These are phyloP conservation scores for Drosophila asahinai DNA, from an alignment of 1,140 invertebrate species.

Conservation along the genomic window DNA sequence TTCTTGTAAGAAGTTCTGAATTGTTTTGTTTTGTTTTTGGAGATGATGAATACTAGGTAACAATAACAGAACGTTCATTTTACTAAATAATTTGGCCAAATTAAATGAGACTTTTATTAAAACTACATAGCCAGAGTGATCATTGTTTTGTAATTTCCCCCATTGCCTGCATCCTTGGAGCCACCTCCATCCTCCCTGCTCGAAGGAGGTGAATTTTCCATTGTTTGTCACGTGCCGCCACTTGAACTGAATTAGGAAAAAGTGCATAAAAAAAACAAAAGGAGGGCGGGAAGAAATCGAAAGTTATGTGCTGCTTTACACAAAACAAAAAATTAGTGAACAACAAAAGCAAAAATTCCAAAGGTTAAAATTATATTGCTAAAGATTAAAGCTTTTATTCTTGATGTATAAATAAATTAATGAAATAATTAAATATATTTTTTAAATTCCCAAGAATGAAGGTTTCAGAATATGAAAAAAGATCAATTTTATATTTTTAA, in stretches of 20 bases:
- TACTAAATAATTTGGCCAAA: neutral
- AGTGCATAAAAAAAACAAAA: constrained; percentile 11
- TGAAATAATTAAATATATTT: no score
- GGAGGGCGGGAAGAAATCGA: constrained; percentile 19
- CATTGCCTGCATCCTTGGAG: neutral
- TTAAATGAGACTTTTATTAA: neutral
- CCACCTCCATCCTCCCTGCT: neutral
- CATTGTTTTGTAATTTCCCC: neutral
- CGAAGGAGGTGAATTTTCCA: constrained; percentile 18
- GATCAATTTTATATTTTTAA: no score
- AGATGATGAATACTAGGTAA: no score
- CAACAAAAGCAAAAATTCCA: no score
- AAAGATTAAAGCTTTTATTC: no score
- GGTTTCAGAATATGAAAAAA: no score
- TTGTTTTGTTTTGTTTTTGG: no score
- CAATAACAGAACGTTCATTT: no score
- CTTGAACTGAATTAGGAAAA: constrained; percentile 56
- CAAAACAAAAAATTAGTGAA: neutral
- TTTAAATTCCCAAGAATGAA: no score
- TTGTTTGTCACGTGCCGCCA: constrained; percentile 76
- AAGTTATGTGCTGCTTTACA: constrained; percentile 17
- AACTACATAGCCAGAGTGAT: neutral
- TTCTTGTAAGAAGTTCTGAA: no score
- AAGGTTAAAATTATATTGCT: no score
- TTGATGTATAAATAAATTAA: no score